phyloP scores from a whole-genome alignment of 2,797 vertebrate genomes.

The Eospalax fontanierii region DNA sequence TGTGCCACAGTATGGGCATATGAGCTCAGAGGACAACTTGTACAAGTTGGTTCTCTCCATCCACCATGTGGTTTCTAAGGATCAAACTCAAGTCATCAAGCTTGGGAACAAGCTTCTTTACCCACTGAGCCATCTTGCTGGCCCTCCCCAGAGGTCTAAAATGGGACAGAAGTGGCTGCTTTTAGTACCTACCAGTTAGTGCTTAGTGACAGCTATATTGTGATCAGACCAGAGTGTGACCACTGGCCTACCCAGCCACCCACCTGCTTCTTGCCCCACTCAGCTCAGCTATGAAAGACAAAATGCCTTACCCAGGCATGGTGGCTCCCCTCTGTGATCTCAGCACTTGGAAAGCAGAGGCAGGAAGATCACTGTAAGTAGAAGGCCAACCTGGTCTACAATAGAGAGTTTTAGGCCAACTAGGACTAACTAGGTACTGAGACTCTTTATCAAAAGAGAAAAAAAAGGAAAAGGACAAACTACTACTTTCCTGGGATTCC shows the following conservation, averaged over 20 bases:
- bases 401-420: neutral
- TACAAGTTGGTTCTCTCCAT: neutral
- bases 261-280: neutral
- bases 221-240: neutral
- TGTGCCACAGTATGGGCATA: neutral
- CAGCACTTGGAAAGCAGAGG: neutral
- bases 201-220: too few relatives aligned
- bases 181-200: neutral
- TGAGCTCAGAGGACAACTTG: neutral
- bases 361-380: neutral
- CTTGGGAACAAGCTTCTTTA: neutral
- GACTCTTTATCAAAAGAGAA: neutral
- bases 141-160: neutral
- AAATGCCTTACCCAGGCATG: neutral
- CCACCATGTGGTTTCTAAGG: neutral
- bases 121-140: neutral
- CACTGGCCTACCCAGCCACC: neutral
- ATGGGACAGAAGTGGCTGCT: neutral
- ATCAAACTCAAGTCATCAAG: neutral
- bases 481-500: slow-evolving; percentile 4
- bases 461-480: neutral
- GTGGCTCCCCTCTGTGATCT: neutral
- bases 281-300: slow-evolving; percentile 45
- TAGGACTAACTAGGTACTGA: neutral
- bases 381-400: neutral